Conservation (phyloP, 1,140 invertebrate genomes). For the Teleogryllus occipitalis region DNA sequence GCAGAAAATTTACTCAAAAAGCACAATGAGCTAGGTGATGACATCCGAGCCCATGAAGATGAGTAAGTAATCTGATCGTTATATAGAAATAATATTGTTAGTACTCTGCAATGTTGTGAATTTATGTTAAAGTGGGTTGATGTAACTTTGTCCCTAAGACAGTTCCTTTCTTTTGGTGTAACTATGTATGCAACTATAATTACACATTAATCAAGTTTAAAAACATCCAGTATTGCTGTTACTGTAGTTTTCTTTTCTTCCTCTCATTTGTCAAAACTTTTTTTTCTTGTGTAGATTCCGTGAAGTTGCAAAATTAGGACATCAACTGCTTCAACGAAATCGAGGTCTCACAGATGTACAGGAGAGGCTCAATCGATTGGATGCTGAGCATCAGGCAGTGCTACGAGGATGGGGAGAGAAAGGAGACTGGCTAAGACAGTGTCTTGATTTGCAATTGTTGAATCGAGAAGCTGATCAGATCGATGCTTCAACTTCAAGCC, state of each 20-base stretch:
- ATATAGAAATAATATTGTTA: background rate
- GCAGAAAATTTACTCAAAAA: conserved; percentile 86
- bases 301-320: conserved; percentile 68
- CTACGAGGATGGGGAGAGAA: conserved; percentile 72
- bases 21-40: conserved; percentile 83
- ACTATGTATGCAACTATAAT: background rate
- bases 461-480: conserved; percentile 96
- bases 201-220: no score
- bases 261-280: no score
- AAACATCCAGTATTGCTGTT: no score
- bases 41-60: conserved; percentile 83
- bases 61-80: conserved; percentile 45
- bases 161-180: no score
- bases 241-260: no score
- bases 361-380: conserved; percentile 62
- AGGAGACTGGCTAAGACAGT: conserved; percentile 73
- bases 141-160: no score
- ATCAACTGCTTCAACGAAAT: conserved; percentile 61
- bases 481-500: conserved; percentile 87
- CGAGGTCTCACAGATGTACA: conserved; percentile 57
- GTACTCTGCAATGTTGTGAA: no score
- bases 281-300: background rate
- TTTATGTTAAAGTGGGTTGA: no score
- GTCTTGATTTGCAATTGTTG: conserved; percentile 80
- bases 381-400: conserved; percentile 67